Base-by-base conservation (phyloP, 2,113 vertebrate genomes). In the Isichthys henryi region DNA sequence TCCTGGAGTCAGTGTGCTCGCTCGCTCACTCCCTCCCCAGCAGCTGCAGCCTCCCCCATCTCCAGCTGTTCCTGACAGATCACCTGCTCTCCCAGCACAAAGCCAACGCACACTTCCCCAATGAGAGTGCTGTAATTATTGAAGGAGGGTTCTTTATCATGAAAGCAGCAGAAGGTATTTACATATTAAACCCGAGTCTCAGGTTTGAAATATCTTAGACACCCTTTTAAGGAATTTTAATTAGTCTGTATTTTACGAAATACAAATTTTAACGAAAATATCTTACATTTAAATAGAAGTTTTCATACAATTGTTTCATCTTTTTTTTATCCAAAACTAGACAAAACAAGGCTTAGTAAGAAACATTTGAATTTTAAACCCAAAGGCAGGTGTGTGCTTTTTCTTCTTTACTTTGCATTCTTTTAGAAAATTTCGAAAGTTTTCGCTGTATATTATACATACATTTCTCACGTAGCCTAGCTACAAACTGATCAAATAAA, bases 21-120 rank as follows among this genome's bases (percentile, higher is more conserved):
- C n/a, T 66, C 58, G 1, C 62, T 70, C 58, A 0, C 58, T 62
- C 84, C 89, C 48, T 31, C 85, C 90, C 90, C 90, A 82, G 91
- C 93, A 93, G 93, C 92, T 93, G 92, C 86, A 91, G 91, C 90
- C 88, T 80, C 91, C 87, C 58, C 89, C 90, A 53, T 91, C 90
- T 91, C 92, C 93, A 93, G 93, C 92, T 93, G 92, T 93, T 93
- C 80, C 91, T 92, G 89, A 90, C 91, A 89, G 91, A 91, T 93
- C 92, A 92, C 92, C 92, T 92, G 93, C 93, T 92, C 90, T 87
- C 83, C 46, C 77, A 88, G 88, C 86, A 90, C 86, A 88, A 88
- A 89, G 88, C 88, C 90, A 88, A 45, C 23, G 5, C 56, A 83
- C 50, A 90, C 52, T 89, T 89, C 90, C 88, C 90, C 91, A 88